A percentile compares a stretch with the other conserved stretches of the same genome.
phyloP scores from a whole-genome alignment of 2,797 vertebrate species.

The Gymnothorax reevesii region DNA sequence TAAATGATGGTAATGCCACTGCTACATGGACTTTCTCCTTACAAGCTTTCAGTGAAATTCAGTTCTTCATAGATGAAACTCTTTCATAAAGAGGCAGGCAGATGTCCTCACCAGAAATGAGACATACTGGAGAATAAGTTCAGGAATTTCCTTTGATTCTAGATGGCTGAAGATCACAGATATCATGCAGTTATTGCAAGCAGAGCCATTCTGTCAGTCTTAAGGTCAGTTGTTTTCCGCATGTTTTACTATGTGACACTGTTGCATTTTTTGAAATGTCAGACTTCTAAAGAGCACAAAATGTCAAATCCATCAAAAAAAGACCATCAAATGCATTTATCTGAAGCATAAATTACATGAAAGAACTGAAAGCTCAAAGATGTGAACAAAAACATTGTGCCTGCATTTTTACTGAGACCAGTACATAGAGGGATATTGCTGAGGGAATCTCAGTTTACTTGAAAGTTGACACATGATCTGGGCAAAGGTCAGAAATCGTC shows the following conservation, averaged over 20 bases:
- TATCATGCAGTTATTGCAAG: no score
- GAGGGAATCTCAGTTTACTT: slow-evolving; percentile 59
- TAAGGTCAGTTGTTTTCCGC: not conserved
- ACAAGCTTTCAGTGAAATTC: not conserved
- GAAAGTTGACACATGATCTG: slow-evolving; percentile 54
- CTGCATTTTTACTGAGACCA: slow-evolving; percentile 28
- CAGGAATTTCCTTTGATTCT: not conserved
- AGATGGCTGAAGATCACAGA: not conserved
- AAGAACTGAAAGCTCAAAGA: not conserved
- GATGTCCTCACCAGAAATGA: not conserved
- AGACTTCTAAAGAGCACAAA: not conserved
- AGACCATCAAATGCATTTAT: not conserved
- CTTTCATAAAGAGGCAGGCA: not conserved
- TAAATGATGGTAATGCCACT: not conserved
- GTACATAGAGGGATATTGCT: slow-evolving; percentile 17
- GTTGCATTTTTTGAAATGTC: not conserved
- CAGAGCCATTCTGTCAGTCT: no score
- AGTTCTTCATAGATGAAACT: not conserved
- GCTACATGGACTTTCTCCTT: not conserved
- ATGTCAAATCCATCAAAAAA: not conserved
- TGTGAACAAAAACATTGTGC: not conserved
- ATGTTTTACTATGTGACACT: not conserved
- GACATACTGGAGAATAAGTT: not conserved
- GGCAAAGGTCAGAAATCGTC: slow-evolving; percentile 39
- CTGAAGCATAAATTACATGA: not conserved